Conservation (phyloP, 2,797 vertebrate genomes). For the Tokudaia tokunoshimensis region DNA sequence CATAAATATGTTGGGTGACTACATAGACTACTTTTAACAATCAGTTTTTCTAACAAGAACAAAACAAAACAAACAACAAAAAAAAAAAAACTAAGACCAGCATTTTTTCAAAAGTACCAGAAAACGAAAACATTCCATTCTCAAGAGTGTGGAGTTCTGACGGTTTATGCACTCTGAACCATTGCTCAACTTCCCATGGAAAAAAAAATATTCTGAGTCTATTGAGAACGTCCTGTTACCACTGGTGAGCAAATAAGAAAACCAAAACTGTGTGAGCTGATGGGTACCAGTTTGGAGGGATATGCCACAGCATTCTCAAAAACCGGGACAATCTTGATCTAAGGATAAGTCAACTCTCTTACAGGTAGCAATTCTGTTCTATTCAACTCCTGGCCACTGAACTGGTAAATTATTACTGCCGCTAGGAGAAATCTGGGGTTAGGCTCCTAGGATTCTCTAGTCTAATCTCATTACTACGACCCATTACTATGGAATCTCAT, state of each 20-base stretch:
- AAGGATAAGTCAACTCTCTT: background rate
- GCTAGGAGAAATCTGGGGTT: background rate
- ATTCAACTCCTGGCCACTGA: background rate
- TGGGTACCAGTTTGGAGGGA: background rate
- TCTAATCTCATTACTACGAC: background rate
- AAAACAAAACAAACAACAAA: background rate
- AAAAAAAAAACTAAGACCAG: background rate
- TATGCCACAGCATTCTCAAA: background rate
- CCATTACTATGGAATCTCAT: accelerated
- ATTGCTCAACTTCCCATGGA: background rate
- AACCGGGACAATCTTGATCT: background rate
- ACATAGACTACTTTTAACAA: background rate
- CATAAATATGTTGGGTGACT: background rate
- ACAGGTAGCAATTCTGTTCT: background rate
- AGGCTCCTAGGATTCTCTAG: background rate
- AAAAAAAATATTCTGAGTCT: background rate
- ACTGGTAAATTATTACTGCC: background rate
- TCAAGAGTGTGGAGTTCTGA: background rate
- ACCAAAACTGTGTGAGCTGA: background rate
- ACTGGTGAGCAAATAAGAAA: background rate
- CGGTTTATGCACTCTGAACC: background rate
- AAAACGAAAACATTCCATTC: background rate
- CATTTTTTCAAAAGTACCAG: conserved; percentile 25
- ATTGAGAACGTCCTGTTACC: background rate
- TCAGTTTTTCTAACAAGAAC: background rate